Conservation (phyloP, 2,888 invertebrate species). For the Endotricha flammealis region DNA sequence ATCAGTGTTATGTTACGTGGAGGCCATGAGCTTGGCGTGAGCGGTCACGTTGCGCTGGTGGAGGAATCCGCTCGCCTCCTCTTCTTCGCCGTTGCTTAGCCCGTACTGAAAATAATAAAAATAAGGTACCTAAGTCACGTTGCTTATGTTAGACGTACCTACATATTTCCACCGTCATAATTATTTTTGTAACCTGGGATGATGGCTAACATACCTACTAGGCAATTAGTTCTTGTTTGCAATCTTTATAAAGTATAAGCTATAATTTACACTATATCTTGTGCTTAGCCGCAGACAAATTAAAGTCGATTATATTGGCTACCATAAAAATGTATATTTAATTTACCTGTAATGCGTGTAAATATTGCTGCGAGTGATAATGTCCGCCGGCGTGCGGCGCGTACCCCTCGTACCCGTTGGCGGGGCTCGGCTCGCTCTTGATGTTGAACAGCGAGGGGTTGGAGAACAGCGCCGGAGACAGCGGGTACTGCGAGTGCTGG, state of each 20-base stretch:
- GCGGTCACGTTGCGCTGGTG: slow-evolving; percentile 92
- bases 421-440: slow-evolving; percentile 64
- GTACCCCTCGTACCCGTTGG: slow-evolving; percentile 48
- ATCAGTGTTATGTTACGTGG: slow-evolving; percentile 78
- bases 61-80: slow-evolving; percentile 85
- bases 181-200: too few relatives aligned
- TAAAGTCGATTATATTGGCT: too few relatives aligned
- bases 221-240: too few relatives aligned
- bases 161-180: too few relatives aligned
- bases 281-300: too few relatives aligned
- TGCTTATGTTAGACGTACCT: too few relatives aligned
- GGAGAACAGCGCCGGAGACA: slow-evolving; percentile 46
- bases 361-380: slow-evolving; percentile 74
- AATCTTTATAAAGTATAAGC: too few relatives aligned
- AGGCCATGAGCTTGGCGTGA: slow-evolving; percentile 90
- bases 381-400: slow-evolving; percentile 42
- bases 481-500: slow-evolving; percentile 40
- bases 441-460: slow-evolving; percentile 63
- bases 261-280: too few relatives aligned
- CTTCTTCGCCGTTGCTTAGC: slow-evolving; percentile 57
- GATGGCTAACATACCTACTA: too few relatives aligned
- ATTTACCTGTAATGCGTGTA: slow-evolving; percentile 71
- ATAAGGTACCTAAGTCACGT: too few relatives aligned
- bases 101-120: slow-evolving; percentile 51
- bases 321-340: too few relatives aligned